A percentile compares a stretch with the other conserved stretches of the same genome.
Evolutionary conservation across 2,797 vertebrate genomes (phyloP).

Genomic region (Zalophus californianus): DNA sequence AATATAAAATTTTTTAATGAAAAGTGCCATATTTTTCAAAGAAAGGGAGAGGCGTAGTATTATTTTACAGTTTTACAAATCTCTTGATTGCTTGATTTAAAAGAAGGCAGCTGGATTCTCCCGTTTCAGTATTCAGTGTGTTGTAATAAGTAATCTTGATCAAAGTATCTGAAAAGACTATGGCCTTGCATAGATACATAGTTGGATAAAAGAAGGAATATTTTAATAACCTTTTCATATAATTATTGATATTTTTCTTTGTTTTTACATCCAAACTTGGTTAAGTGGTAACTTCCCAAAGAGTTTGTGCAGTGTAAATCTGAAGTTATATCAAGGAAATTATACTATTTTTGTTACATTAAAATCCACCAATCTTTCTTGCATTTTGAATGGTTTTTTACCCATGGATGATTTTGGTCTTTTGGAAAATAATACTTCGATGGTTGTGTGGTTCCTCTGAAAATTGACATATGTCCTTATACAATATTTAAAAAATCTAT

Average conservation of each 20-base stretch:
- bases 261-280: background rate
- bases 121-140: background rate
- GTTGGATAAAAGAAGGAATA: background rate
- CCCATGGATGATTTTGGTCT: background rate
- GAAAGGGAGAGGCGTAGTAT: background rate
- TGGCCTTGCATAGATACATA: background rate
- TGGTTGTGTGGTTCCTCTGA: background rate
- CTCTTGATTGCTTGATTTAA: background rate
- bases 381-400: background rate
- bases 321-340: background rate
- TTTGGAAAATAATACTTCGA: background rate
- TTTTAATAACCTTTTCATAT: conserved; percentile 30
- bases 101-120: background rate
- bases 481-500: background rate
- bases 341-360: background rate
- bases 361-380: background rate
- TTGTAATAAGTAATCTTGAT: background rate
- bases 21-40: background rate
- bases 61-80: background rate
- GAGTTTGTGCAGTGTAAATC: background rate
- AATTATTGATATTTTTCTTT: background rate
- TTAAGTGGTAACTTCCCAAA: conserved; percentile 29
- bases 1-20: background rate
- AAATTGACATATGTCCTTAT: background rate
- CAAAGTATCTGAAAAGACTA: background rate